A percentile compares a stretch with the other conserved stretches of the same genome.
phyloP scores from a whole-genome alignment of 2,797 vertebrate species.

The Darevskia nairensis region DNA sequence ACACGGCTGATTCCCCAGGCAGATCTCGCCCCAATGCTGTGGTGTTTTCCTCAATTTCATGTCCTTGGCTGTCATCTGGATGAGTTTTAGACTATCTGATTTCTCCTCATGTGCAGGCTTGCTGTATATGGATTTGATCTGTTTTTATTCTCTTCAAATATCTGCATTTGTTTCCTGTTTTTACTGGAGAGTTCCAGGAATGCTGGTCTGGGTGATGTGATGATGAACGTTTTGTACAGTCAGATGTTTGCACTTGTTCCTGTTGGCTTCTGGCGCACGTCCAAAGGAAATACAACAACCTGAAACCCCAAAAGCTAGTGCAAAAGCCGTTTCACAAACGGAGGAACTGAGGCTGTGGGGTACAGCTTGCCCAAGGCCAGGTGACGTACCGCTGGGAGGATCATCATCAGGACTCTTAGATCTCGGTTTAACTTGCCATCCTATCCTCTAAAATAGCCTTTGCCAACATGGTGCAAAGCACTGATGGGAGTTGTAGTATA shows the following conservation, averaged over 20 bases:
- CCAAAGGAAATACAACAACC: no score
- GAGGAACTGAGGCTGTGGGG: not conserved
- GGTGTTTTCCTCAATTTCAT: not conserved
- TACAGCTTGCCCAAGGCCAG: not conserved
- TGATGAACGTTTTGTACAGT: not conserved
- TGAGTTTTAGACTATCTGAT: no score
- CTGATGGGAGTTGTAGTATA: no score
- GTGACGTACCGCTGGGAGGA: no score
- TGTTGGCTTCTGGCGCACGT: not conserved
- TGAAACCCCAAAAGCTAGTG: not conserved
- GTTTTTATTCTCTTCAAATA: not conserved
- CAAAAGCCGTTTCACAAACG: no score
- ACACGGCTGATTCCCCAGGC: fast-evolving
- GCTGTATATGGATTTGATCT: not conserved
- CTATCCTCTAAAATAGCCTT: not conserved
- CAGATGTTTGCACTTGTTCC: not conserved
- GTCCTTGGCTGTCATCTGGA: not conserved
- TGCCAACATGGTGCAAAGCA: no score
- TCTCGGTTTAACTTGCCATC: not conserved
- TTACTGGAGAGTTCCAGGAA: not conserved
- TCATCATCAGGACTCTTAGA: not conserved
- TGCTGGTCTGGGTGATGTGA: not conserved
- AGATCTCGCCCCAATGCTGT: not conserved
- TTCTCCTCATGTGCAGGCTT: not conserved
- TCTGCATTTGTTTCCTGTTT: not conserved